phyloP scores from a whole-genome alignment of 2,797 vertebrate genomes.

The Protosalanx chinensis region DNA sequence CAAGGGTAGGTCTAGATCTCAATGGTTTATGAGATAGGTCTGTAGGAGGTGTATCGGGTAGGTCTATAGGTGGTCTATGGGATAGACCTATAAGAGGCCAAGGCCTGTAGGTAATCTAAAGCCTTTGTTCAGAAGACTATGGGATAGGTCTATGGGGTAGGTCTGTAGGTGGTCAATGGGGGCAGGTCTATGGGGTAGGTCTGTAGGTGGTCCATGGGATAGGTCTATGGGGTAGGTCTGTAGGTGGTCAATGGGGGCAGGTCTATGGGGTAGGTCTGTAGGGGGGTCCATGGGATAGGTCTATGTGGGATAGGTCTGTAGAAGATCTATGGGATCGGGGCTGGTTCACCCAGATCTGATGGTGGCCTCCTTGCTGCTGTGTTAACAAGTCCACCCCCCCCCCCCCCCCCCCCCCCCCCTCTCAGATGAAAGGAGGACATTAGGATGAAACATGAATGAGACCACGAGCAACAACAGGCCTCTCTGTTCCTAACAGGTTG shows the following conservation, averaged over 20 bases:
- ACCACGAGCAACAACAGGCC: conserved; percentile 14
- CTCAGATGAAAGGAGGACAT: conserved; percentile 2
- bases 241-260: background rate
- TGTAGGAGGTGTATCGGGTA: no score
- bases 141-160: no score
- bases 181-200: background rate
- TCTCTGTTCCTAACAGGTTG: conserved; percentile 32
- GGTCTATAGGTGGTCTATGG: no score
- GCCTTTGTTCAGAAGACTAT: no score
- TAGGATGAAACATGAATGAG: background rate
- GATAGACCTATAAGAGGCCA: no score
- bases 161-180: no score
- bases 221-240: background rate
- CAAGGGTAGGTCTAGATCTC: no score
- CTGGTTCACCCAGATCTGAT: background rate
- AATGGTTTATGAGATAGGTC: no score
- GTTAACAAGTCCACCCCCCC: background rate
- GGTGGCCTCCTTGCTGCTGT: background rate
- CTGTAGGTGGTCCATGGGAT: background rate
- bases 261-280: background rate
- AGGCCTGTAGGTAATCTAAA: no score
- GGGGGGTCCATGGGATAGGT: background rate
- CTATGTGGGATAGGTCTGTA: background rate
- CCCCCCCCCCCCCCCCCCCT: no score
- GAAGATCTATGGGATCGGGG: background rate